Conservation (phyloP, 2,797 vertebrate species). For the Enteromius unitaeniatus region DNA sequence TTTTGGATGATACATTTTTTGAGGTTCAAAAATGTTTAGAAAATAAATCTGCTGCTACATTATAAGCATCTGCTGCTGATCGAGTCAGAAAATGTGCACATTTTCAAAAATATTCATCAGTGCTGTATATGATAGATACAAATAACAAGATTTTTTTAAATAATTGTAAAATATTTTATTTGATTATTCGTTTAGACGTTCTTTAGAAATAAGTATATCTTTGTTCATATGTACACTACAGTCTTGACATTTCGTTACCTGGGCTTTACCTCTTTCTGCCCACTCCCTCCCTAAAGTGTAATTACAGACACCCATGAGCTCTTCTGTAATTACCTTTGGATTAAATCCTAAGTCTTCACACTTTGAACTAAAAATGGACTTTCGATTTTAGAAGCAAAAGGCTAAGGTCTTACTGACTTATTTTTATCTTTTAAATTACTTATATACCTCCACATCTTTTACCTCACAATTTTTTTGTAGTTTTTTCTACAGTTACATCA, state of each 20-base stretch:
- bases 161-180: not conserved
- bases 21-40: not conserved
- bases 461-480: too few species aligned
- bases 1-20: not conserved
- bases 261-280: not conserved
- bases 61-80: not conserved
- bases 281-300: not conserved
- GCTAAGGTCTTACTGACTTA: not conserved
- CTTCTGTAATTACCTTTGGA: constrained; percentile 31
- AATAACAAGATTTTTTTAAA: not conserved
- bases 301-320: constrained; percentile 13
- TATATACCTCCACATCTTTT: not conserved
- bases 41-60: not conserved
- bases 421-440: not conserved
- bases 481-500: not conserved
- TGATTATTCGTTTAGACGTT: not conserved
- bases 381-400: not conserved
- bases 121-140: not conserved
- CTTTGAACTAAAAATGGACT: constrained; percentile 25
- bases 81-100: not conserved
- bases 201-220: not conserved
- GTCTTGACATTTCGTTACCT: not conserved
- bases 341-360: constrained; percentile 39
- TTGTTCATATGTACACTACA: not conserved
- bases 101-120: not conserved